phyloP scores from a whole-genome alignment of 2,888 invertebrate species.

The Pogonocherus hispidulus region DNA sequence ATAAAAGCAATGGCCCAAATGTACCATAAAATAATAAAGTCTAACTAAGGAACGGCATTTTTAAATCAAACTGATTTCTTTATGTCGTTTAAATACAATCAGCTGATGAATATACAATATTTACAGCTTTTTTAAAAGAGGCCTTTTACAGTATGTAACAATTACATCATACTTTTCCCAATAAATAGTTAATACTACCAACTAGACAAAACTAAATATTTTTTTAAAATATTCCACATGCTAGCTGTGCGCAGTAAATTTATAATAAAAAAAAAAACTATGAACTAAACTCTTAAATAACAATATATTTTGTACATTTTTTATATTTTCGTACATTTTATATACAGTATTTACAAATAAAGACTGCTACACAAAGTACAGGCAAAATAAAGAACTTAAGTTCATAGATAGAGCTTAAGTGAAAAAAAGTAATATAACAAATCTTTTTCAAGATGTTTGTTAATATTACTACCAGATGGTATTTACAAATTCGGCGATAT shows the following conservation, averaged over 20 bases:
- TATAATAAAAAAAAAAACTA: constrained; percentile 47
- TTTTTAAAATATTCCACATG: constrained; percentile 45
- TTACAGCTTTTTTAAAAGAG: constrained; percentile 60
- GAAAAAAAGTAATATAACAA: constrained; percentile 35
- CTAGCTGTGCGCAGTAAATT: constrained; percentile 46
- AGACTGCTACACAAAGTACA: constrained; percentile 51
- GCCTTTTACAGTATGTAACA: constrained; percentile 52
- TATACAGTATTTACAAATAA: constrained; percentile 58
- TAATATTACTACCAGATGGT: constrained; percentile 43
- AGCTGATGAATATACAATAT: constrained; percentile 67
- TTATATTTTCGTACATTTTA: constrained; percentile 52
- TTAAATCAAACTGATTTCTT: constrained; percentile 51
- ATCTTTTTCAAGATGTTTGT: constrained; percentile 46
- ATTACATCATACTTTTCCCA: constrained; percentile 50
- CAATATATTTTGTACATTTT: constrained; percentile 55
- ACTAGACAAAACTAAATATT: constrained; percentile 51
- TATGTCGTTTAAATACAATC: constrained; percentile 47
- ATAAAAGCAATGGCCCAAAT: constrained; percentile 58
- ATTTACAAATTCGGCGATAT: constrained; percentile 64
- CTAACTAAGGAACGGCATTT: constrained; percentile 45
- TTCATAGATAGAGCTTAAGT: constrained; percentile 26
- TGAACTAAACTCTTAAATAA: constrained; percentile 50
- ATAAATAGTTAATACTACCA: constrained; percentile 57
- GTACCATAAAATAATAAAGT: constrained; percentile 53
- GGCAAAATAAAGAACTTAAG: constrained; percentile 43